Evolutionary conservation across 1,140 invertebrate genomes (phyloP), one percentile per base, ranked within the genome.

Genomic region (Aphidius ervi): DNA sequence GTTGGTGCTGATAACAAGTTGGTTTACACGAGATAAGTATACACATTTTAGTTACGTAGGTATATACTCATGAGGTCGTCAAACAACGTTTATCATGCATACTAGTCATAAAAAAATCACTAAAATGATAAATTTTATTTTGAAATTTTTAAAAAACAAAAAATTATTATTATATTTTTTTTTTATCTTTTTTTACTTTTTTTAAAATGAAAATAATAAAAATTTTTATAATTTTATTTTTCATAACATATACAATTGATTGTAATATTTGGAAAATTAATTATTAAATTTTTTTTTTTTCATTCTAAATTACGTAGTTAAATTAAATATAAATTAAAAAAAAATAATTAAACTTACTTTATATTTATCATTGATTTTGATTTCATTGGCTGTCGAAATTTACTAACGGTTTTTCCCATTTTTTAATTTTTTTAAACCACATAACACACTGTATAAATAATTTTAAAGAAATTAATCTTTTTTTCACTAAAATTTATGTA

Each of bases 361-460:
- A 46, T 42, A 39, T 41, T 48, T 46, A 48, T 8, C 65, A 77
- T 76, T 76, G 62, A 79, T 76, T 77, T 66, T 76, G 76, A 59
- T 73, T 77, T 49, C 71, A 66, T 46, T 67, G 67, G 70, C 69
- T 42, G 76, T 76, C 20, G 6, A 8, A 79, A 60, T 58, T 79
- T 78, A 66, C 76, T 79, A 49, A 72, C 70, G 52, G 71, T 74
- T 47, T 75, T 78, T 55, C 76, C 76, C 76, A 79, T 77, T 65
- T 68, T 71, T 31, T 47, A 50, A 5, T 54, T 5, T 20, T 9
- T 42, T 42, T 31, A 50, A 5, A 16, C 31, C 56, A 57, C 40
- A 47, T 37, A 52, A 23, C 10, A 31, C 7, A 53, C 31, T 23
- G 23, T 9, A 37, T 39, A n/a, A 53, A 53, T 39, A 53, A 53